Base-by-base conservation (phyloP, 2,797 vertebrate species). In the Syndactyla subalaris region DNA sequence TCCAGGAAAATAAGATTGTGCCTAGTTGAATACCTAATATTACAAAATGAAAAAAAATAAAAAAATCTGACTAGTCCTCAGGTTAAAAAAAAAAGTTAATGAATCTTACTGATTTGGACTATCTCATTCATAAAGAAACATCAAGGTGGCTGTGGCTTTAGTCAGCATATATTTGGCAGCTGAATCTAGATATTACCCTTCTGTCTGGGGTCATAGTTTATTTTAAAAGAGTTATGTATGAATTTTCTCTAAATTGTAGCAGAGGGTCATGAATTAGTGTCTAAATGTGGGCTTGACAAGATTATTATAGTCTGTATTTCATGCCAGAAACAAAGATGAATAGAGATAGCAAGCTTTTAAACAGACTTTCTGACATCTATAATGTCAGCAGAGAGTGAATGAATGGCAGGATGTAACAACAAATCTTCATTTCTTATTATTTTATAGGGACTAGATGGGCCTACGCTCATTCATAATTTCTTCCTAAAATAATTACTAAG, bases 271-370 rank as follows among this genome's bases (percentile, higher is more conserved):
- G 91, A 97, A 97, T 96, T 97, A 94, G 87, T 95, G 95, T 96
- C 95, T 96, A 95, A 95, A 93, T 91, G 93, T 81, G 65, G 85
- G 22, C 57, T 96, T 97, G 95, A 97, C 96, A 95, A 97, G 96
- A 88, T 97, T 96, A 97, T 97, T 95, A 93, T 63, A 87, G 94
- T 95, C 83, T 88, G 83, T 95, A 93, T 95, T 96, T 97, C 94
- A 91, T 95, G 96, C 93, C 94, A 97, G 95, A 94, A 97, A 93
- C 86, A 92, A 95, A 97, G 96, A 95, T 93, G 93, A 90, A 95
- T 95, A 95, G 95, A 97, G 94, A 97, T 97, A 95, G 93, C 93
- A 96, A 95, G 94, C 86, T 96, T 95, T 97, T 97, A 96, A 95
- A 92, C 83, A 93, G 96, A 95, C 92, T 92, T 95, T 95, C 85